A percentile compares a stretch with the other conserved stretches of the same genome.
phyloP scores from a whole-genome alignment of 2,113 vertebrate species.

The Macheiramphus alcinus region DNA sequence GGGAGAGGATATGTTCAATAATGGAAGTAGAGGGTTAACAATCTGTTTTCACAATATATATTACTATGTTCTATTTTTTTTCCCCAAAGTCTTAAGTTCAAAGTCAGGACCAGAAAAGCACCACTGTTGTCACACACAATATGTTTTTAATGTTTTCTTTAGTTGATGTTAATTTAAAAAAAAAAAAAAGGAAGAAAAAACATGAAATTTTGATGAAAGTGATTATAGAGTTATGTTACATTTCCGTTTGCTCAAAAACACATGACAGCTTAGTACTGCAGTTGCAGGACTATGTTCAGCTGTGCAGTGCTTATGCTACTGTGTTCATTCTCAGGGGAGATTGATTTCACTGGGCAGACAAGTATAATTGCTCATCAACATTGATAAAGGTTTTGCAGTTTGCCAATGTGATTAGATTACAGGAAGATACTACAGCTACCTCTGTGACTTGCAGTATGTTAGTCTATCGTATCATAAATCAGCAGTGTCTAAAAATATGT shows the following conservation, averaged over 20 bases:
- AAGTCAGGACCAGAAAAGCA: background rate
- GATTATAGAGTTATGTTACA: background rate
- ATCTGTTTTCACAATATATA: background rate
- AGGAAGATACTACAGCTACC: background rate
- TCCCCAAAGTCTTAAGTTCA: background rate
- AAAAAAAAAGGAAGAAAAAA: fast-evolving
- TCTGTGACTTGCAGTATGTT: background rate
- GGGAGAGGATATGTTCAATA: background rate
- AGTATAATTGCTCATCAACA: background rate
- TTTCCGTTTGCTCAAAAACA: background rate
- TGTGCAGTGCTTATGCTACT: background rate
- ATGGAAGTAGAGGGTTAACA: background rate
- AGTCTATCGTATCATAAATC: fast-evolving
- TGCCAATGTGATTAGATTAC: constrained; percentile 19
- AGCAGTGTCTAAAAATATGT: background rate
- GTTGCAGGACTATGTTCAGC: background rate
- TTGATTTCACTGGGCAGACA: background rate
- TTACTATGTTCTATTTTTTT: background rate
- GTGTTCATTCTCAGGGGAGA: background rate
- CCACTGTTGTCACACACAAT: background rate
- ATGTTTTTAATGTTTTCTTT: background rate
- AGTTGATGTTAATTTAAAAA: background rate
- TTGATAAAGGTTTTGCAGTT: constrained; percentile 17
- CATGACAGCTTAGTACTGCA: background rate
- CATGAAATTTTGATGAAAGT: background rate